Evolutionary conservation across 2,797 vertebrate species (phyloP).

Genomic region (Enteromius thamalakanensis): DNA sequence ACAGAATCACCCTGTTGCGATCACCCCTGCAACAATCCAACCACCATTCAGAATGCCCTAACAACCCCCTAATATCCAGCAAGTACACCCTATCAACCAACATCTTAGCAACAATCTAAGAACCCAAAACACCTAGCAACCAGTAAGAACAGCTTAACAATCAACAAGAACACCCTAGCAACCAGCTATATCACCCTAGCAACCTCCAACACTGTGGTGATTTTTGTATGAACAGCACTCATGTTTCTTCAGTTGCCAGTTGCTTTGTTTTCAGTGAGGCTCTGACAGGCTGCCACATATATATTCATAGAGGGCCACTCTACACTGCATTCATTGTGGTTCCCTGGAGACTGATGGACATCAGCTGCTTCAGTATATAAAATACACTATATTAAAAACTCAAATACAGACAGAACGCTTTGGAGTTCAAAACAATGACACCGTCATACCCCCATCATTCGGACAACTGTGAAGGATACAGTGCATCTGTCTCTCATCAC

Average conservation of each 20-base stretch:
- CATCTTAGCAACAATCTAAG: not conserved
- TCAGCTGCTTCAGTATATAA: not conserved
- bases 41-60: not conserved
- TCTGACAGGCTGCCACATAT: not conserved
- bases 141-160: not conserved
- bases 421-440: not conserved
- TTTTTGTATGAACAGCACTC: not conserved
- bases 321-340: not conserved
- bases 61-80: not conserved
- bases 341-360: not conserved
- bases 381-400: not conserved
- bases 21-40: not conserved
- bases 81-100: not conserved
- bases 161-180: not conserved
- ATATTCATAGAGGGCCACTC: not conserved
- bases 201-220: not conserved
- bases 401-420: not conserved
- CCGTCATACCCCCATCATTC: not conserved
- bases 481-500: conserved; percentile 16
- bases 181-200: not conserved
- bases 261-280: not conserved
- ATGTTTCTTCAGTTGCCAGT: not conserved
- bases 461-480: not conserved
- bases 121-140: not conserved
- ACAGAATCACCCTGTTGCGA: not conserved